Conservation (phyloP, 1,140 invertebrate genomes). For the Lepidurus couesii region DNA sequence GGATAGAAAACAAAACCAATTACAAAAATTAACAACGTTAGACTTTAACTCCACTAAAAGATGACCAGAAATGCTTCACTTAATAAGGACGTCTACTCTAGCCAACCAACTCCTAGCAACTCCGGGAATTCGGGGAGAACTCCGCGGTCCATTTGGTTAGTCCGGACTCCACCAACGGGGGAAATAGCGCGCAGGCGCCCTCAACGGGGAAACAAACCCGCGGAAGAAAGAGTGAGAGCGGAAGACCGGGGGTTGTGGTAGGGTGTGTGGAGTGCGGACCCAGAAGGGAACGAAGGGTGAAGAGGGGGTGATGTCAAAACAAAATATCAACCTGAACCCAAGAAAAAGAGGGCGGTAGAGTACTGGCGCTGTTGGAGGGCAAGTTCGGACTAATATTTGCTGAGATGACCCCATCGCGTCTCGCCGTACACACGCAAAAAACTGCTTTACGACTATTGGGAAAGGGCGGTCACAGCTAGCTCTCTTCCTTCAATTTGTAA, state of each 20-base stretch:
- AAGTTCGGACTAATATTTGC: conserved; percentile 10
- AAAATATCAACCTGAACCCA: conserved; percentile 8
- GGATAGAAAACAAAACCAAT: background rate
- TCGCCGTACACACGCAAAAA: conserved; percentile 21
- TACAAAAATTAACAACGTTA: background rate
- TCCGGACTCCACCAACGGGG: background rate
- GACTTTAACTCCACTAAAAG: background rate
- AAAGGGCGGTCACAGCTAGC: conserved; percentile 10
- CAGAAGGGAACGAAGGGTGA: background rate
- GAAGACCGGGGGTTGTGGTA: background rate
- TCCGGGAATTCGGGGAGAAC: conserved; percentile 9
- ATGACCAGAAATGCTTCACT: background rate
- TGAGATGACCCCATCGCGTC: conserved; percentile 7
- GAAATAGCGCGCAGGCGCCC: background rate
- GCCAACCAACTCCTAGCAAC: conserved; percentile 12
- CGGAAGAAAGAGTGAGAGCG: background rate
- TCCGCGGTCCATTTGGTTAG: conserved; percentile 2
- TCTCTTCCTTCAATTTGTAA: background rate
- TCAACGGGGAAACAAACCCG: background rate
- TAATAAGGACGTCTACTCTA: conserved; percentile 4
- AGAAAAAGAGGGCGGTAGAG: background rate
- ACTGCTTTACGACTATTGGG: conserved; percentile 15
- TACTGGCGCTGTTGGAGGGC: background rate
- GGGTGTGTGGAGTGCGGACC: background rate
- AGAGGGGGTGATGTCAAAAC: background rate